Evolutionary conservation across 2,888 invertebrate species (phyloP), one percentile per base, ranked within the genome.

Genomic region (Melikaiella ostensackeni): DNA sequence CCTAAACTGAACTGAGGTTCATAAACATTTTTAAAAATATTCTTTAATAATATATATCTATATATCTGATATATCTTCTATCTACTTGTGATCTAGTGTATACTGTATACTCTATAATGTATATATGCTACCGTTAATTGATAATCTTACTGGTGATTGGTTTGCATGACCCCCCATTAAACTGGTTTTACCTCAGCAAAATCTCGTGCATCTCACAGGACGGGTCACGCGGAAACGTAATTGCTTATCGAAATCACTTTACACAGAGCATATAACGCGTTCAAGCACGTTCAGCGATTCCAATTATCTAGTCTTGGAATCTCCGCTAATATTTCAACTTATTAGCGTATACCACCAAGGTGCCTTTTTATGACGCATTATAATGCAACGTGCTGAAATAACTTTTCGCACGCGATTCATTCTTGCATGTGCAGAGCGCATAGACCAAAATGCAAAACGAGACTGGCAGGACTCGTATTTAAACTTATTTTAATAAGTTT

Each of bases 171-270:
- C 66, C 27, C 66, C 42, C 66, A 46, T 66, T 46, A 46, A 66
- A 66, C 66, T 46, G 66, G 66, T 66, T 66, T 66, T 27, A 66
- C 42, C 66, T 46, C 38, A 7, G 42, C 9, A 66, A 24, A 66
- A 42, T 27, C 38, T 66, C 66, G 24, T 42, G 66, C 42, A 42
- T 42, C 38, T 66, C 66, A 27, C 66, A 24, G 66, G 46, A 66
- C 66, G 46, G 66, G 66, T 66, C 66, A 66, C 66, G 66, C 66
- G 66, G 66, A 66, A 66, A 66, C 46, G 46, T 66, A 66, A 66
- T 66, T 66, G 66, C 66, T 66, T 66, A 66, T 66, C 66, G 66
- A 46, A 66, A 66, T 66, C 66, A 66, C 66, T 66, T 66, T 66
- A 13, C 64, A 66, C 64, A 66, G 42, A 46, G 66, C 66, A 66